Conservation (phyloP, 1,140 invertebrate species). For the Hesperophylax magnus region DNA sequence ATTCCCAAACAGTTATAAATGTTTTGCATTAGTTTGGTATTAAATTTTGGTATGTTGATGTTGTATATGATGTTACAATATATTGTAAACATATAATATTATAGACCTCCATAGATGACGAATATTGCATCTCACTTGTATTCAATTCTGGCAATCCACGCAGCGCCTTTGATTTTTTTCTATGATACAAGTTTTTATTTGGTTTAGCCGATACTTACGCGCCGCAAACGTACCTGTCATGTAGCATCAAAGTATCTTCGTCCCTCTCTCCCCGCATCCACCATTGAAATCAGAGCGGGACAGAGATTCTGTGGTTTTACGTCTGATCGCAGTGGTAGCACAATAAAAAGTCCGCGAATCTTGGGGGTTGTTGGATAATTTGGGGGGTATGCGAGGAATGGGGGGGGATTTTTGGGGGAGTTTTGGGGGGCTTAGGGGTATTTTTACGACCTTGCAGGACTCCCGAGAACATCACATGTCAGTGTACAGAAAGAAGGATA, state of each 20-base stretch:
- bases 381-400: neutral
- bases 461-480: constrained; percentile 35
- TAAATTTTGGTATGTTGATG: too few relatives aligned
- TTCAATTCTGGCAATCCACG: neutral
- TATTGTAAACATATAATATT: too few relatives aligned
- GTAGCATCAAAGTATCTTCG: constrained; percentile 27
- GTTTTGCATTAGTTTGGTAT: too few relatives aligned
- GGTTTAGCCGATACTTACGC: constrained; percentile 36
- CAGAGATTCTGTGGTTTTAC: constrained; percentile 17
- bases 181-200: constrained; percentile 42
- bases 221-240: constrained; percentile 24
- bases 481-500: constrained; percentile 24
- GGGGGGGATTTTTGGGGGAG: neutral
- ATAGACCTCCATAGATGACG: too few relatives aligned
- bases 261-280: neutral
- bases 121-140: too few relatives aligned
- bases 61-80: too few relatives aligned
- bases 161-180: constrained; percentile 24
- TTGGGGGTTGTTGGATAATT: constrained; percentile 18
- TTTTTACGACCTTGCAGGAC: constrained; percentile 40
- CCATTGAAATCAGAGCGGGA: neutral
- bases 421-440: constrained; percentile 16
- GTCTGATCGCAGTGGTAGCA: constrained; percentile 33
- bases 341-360: constrained; percentile 38
- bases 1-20: too few relatives aligned